phyloP scores from a whole-genome alignment of 2,797 vertebrate species.

The Coccyzus lansbergi region DNA sequence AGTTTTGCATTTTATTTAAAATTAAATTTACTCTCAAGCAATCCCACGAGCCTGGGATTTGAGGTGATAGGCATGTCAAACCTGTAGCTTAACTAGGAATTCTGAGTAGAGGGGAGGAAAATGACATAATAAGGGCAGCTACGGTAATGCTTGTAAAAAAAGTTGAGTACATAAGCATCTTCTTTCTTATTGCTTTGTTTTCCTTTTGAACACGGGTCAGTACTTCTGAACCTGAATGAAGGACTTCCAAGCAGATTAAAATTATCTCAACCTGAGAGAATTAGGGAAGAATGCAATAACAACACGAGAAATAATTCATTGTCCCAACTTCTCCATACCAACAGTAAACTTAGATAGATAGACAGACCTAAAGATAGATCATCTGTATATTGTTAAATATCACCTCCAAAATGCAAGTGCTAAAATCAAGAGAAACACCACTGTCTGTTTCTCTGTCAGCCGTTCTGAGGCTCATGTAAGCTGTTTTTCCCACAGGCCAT shows the following conservation, averaged over 20 bases:
- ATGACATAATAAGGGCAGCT: conserved; percentile 16
- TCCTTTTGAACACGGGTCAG: background rate
- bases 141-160: background rate
- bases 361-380: background rate
- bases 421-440: background rate
- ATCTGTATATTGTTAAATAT: background rate
- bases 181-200: background rate
- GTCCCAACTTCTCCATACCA: background rate
- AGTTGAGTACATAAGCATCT: background rate
- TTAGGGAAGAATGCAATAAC: background rate
- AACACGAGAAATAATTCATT: background rate
- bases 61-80: conserved; percentile 32
- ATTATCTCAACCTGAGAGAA: background rate
- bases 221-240: background rate
- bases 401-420: background rate
- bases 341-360: background rate
- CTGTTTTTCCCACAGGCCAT: background rate
- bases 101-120: background rate
- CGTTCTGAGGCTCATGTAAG: background rate
- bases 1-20: conserved; percentile 1
- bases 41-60: background rate
- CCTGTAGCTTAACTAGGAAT: conserved; percentile 9
- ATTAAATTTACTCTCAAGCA: background rate
- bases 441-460: background rate
- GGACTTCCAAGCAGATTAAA: background rate